Percentiles rank a stretch among this genome's conserved stretches.
Evolutionary conservation across 2,888 invertebrate genomes (phyloP).

Genomic region (Torymus tubicola): DNA sequence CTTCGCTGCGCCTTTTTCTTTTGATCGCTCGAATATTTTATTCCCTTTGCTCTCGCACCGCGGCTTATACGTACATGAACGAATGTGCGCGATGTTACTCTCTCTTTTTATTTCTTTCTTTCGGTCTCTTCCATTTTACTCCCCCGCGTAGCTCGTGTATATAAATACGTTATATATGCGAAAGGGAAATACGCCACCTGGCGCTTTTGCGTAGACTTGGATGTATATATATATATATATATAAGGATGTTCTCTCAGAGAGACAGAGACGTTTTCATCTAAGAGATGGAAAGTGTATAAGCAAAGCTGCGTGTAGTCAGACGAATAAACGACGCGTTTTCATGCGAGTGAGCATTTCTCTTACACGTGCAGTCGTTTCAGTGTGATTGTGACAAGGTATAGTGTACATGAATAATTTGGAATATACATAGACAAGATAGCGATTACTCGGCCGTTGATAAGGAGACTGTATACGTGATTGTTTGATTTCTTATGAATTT

Average conservation of each 20-base stretch:
- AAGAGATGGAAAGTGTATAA: slow-evolving; percentile 38
- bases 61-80: background rate
- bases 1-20: background rate
- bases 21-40: slow-evolving; percentile 29
- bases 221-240: background rate
- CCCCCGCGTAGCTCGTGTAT: slow-evolving; percentile 14
- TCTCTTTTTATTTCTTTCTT: background rate
- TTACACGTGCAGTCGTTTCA: background rate
- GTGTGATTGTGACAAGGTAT: no score
- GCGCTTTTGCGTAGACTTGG: no score
- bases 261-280: slow-evolving; percentile 9
- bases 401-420: no score
- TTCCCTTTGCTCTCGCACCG: background rate
- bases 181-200: slow-evolving; percentile 49
- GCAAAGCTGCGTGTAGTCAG: slow-evolving; percentile 6
- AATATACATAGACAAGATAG: no score
- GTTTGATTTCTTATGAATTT: no score
- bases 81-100: background rate
- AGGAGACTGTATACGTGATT: no score
- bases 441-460: no score
- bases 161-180: slow-evolving; percentile 18
- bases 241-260: slow-evolving; percentile 33
- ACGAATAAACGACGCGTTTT: slow-evolving; percentile 29
- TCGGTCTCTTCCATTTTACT: background rate
- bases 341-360: no score